Conservation (phyloP, 2,888 invertebrate species). For the Microctonus aethiopoides region DNA sequence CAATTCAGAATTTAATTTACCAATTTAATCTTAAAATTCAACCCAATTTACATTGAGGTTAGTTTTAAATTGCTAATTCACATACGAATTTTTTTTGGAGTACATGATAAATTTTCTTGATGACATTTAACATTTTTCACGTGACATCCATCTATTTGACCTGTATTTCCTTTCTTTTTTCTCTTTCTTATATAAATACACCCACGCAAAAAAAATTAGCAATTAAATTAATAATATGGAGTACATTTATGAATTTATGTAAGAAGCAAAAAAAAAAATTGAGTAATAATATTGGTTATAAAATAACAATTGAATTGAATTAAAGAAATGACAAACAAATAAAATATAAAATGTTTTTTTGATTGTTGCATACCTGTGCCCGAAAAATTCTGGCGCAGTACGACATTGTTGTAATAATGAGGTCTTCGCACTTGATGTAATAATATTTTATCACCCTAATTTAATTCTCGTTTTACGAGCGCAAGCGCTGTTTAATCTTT, state of each 20-base stretch:
- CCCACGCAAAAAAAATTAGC: no score
- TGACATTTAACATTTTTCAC: not conserved
- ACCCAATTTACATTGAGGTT: not conserved
- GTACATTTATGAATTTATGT: not conserved
- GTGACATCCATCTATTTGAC: not conserved
- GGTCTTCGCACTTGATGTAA: not conserved
- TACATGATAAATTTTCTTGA: not conserved
- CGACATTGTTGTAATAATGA: constrained; percentile 72
- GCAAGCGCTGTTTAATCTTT: constrained; percentile 36
- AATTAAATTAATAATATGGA: not conserved
- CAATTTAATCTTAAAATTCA: not conserved
- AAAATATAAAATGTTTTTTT: not conserved
- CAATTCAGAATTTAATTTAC: not conserved
- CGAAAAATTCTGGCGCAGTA: constrained; percentile 82
- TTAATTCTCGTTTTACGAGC: no score
- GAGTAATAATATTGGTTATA: no score
- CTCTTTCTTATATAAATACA: not conserved
- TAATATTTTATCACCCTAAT: not conserved
- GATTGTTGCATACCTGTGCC: constrained; percentile 74
- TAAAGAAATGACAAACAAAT: no score
- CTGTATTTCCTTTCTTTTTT: not conserved
- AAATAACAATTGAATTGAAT: no score
- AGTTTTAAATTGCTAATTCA: not conserved
- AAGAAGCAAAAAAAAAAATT: not conserved
- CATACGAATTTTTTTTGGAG: not conserved